Base-by-base conservation (phyloP, 2,113 vertebrate genomes). In the Casuarius casuarius region DNA sequence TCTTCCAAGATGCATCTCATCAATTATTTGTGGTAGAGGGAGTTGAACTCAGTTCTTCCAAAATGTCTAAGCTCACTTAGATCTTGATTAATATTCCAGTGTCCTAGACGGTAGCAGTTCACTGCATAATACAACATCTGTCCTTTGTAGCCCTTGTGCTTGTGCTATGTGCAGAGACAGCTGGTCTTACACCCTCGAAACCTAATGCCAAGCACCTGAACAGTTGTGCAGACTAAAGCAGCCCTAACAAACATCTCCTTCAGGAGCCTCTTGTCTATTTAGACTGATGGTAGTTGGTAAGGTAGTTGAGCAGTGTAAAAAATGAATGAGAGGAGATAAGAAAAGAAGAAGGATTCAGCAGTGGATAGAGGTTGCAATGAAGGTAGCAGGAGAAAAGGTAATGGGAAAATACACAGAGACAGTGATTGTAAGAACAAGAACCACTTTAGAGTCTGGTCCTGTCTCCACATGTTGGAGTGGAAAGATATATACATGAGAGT, bases 31-130 rank as follows among this genome's bases (percentile, higher is more conserved):
- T 20, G 14, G 5, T 8, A 10, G 12, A 49, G 20, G 7, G 29
- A 48, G 19, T 84, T 91, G 62, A 85, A 54, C 5, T 35, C 20
- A 54, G 49, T 44, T 84, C 18, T 66, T 72, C 12, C 8, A 3
- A 9, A 12, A 90, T 94, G 76, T 62, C 20, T 62, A 21, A 66
- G 63, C 46, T 90, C 33, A 5, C n/a, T 91, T 84, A 90, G 67
- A 71, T 21, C 33, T 92, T 93, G 49, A 88, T 94, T 94, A 86
- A 83, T 75, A 91, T 80, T 96, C 46, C 23, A 29, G 51, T 25
- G n/a, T 66, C 79, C 63, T 93, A 42, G 87, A 31, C 7, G 74
- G 31, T 3, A 83, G 63, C 1, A 3, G 6, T 67, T 88, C n/a
- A 29, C 82, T 88, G 63, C 72, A 67, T 77, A 93, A 93, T 71